A percentile compares a stretch with the other conserved stretches of the same genome.
phyloP scores from a whole-genome alignment of 2,797 vertebrate species.

The Gymnothorax javanicus region DNA sequence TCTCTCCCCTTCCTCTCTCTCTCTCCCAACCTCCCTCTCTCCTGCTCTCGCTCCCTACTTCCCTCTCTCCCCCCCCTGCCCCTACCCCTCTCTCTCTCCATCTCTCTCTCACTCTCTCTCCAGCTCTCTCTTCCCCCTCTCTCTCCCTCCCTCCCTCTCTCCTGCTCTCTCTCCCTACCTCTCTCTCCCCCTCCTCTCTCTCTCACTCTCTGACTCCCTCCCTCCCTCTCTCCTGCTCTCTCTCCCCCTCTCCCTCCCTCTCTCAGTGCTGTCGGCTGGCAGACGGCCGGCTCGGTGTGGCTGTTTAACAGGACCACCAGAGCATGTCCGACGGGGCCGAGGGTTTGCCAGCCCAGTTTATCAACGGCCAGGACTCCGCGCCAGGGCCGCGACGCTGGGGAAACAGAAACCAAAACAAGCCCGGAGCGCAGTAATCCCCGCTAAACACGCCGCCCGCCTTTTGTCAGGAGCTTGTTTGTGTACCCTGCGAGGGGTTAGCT shows the following conservation, averaged over 20 bases:
- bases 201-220: too few species aligned
- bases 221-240: not conserved
- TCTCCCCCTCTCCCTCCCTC: slow-evolving; percentile 11
- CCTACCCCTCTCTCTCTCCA: too few species aligned
- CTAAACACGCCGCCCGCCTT: not conserved
- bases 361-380: slow-evolving; percentile 22
- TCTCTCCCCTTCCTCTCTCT: slow-evolving; percentile 10
- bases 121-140: not conserved
- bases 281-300: slow-evolving; percentile 18
- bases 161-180: not conserved
- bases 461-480: not conserved
- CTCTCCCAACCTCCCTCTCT: too few species aligned
- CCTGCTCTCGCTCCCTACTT: too few species aligned
- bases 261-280: slow-evolving; percentile 21
- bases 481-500: not conserved
- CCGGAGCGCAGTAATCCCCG: slow-evolving; percentile 10
- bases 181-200: slow-evolving; percentile 13
- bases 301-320: slow-evolving; percentile 26
- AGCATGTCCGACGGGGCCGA: slow-evolving; percentile 23
- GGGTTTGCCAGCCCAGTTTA: slow-evolving; percentile 19
- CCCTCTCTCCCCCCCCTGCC: too few species aligned
- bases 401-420: slow-evolving; percentile 26
- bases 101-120: too few species aligned
- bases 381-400: slow-evolving; percentile 24
- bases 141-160: too few species aligned